These are phyloP conservation scores for Trissoscelio sp. DNA, from an alignment of 2,888 invertebrate genomes.

Conservation along the genomic window DNA sequence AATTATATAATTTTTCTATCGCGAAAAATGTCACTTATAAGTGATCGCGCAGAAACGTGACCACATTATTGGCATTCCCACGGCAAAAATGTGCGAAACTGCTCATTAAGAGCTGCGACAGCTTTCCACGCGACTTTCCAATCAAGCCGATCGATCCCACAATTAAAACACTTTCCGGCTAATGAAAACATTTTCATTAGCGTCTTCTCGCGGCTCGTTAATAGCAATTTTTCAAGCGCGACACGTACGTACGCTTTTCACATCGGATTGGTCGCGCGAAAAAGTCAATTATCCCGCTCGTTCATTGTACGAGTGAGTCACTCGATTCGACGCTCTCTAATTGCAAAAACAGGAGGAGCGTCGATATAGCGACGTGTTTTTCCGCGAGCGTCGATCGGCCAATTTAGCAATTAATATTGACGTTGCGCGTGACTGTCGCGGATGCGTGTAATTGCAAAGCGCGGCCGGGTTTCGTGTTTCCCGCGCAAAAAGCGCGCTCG, in stretches of 20 bases:
- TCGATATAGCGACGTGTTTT: constrained; percentile 49
- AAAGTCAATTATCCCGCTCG: constrained; percentile 55
- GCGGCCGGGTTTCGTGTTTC: constrained; percentile 72
- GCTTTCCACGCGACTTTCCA: constrained; percentile 52
- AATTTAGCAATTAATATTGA: constrained; percentile 82
- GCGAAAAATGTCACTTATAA: no score
- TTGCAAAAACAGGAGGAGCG: constrained; percentile 40
- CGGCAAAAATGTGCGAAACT: constrained; percentile 44
- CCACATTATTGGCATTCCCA: constrained; percentile 2
- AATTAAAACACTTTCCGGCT: constrained; percentile 46
- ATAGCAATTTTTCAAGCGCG: constrained; percentile 54
- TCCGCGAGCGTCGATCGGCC: constrained; percentile 71
- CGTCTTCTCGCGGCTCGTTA: constrained; percentile 35
- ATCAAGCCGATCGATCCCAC: constrained; percentile 27
- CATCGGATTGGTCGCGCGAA: constrained; percentile 45
- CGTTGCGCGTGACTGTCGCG: constrained; percentile 80
- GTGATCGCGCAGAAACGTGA: background rate
- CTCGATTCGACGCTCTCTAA: constrained; percentile 34
- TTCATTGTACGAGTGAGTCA: constrained; percentile 17
- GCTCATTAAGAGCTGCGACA: constrained; percentile 36
- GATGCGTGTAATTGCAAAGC: constrained; percentile 78
- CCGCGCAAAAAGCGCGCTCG: constrained; percentile 68
- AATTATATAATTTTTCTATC: no score
- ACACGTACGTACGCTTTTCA: constrained; percentile 45
- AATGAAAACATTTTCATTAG: constrained; percentile 66